A percentile compares a stretch with the other conserved stretches of the same genome.
phyloP scores from a whole-genome alignment of 1,140 invertebrate genomes.

The Oncopodura yosiiana region DNA sequence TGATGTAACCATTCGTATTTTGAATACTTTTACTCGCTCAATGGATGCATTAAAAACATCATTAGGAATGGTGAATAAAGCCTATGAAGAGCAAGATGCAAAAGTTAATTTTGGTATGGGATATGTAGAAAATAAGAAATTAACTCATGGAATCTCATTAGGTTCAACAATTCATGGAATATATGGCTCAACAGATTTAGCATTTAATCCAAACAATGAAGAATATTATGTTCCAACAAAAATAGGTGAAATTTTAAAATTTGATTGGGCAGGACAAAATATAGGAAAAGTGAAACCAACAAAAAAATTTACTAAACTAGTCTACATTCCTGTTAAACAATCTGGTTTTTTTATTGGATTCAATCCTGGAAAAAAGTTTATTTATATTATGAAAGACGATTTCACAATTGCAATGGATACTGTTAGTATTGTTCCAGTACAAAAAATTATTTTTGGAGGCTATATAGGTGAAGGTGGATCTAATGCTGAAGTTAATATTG shows the following conservation, averaged over 20 bases:
- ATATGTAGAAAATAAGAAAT: constrained; percentile 20
- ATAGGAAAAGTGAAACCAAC: background rate
- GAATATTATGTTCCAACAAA: constrained; percentile 26
- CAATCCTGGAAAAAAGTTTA: constrained; percentile 15
- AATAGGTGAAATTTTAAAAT: constrained; percentile 19
- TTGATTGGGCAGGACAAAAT: constrained; percentile 17
- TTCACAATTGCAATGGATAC: constrained; percentile 24
- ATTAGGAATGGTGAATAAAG: constrained; percentile 9
- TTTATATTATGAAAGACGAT: constrained; percentile 28
- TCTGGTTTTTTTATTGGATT: constrained; percentile 20
- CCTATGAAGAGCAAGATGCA: constrained; percentile 12
- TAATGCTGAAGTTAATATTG: constrained; percentile 20
- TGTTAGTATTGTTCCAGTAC: constrained; percentile 24
- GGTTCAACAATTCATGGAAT: constrained; percentile 19
- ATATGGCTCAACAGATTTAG: constrained; percentile 23
- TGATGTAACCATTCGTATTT: constrained; percentile 22
- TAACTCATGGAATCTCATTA: constrained; percentile 25
- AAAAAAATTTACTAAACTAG: constrained; percentile 23
- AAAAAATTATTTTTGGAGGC: constrained; percentile 23
- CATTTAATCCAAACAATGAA: constrained; percentile 23
- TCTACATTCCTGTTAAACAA: constrained; percentile 22
- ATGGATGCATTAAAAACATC: constrained; percentile 23
- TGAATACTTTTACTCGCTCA: constrained; percentile 18
- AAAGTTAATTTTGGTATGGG: constrained; percentile 23
- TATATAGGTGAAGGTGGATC: too few relatives aligned